These are phyloP conservation scores for Lepidurus couesii DNA, from an alignment of 1,140 invertebrate species.

Conservation along the genomic window DNA sequence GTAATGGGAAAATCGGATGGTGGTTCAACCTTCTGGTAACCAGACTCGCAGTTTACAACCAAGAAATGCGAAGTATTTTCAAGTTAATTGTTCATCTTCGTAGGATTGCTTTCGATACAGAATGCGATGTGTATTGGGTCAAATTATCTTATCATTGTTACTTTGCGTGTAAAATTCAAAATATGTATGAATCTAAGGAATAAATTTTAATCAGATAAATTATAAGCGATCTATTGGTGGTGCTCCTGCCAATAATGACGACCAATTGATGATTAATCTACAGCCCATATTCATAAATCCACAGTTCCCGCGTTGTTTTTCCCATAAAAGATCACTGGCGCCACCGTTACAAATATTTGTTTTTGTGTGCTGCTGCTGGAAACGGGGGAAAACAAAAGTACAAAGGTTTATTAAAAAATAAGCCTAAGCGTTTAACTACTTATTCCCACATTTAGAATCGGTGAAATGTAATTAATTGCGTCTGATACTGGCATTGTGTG, in stretches of 20 bases:
- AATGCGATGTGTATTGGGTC: too few species aligned
- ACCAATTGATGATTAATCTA: too few species aligned
- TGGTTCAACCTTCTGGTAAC: conserved; percentile 64
- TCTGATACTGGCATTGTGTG: neutral
- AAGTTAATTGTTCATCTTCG: neutral
- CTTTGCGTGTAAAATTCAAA: too few species aligned
- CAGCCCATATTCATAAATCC: too few species aligned
- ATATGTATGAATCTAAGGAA: too few species aligned
- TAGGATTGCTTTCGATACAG: too few species aligned
- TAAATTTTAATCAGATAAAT: too few species aligned
- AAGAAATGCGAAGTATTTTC: neutral
- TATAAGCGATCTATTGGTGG: too few species aligned
- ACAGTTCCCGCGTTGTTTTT: too few species aligned
- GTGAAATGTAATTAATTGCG: neutral
- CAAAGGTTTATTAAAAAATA: neutral
- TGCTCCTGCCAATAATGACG: too few species aligned
- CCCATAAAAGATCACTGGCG: neutral
- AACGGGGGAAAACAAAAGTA: neutral
- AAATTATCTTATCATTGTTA: too few species aligned
- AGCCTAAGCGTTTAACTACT: neutral
- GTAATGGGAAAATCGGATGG: conserved; percentile 60
- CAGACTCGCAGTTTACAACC: neutral
- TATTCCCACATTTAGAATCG: neutral
- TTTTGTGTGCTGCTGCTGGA: neutral
- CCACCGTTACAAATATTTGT: neutral